Conservation (phyloP, 2,888 invertebrate species). For the Ectemnius cavifrons region DNA sequence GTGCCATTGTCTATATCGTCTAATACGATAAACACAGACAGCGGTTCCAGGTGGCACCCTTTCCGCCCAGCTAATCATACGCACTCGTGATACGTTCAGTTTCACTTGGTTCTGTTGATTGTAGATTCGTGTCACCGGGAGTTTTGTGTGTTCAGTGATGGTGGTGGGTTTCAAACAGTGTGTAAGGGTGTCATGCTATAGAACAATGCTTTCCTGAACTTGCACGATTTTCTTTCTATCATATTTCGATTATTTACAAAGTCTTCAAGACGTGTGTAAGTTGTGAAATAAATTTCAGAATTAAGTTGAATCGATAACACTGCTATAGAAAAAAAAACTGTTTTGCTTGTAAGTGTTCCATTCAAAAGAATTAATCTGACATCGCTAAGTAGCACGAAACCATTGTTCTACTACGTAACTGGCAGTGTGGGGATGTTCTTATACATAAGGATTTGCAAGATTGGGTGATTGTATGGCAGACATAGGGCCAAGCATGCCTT, state of each 20-base stretch:
- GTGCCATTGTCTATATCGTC: slow-evolving; percentile 63
- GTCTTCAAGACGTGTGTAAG: too few species aligned
- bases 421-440: slow-evolving; percentile 48
- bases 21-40: slow-evolving; percentile 41
- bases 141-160: not conserved
- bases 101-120: not conserved
- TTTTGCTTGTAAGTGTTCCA: slow-evolving; percentile 19
- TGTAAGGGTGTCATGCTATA: slow-evolving; percentile 58
- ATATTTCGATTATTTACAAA: too few species aligned
- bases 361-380: slow-evolving; percentile 41
- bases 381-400: slow-evolving; percentile 51
- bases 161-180: slow-evolving; percentile 46
- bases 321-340: slow-evolving; percentile 10
- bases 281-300: too few species aligned
- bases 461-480: slow-evolving; percentile 47
- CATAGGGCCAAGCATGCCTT: slow-evolving; percentile 7
- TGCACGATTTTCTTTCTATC: not conserved
- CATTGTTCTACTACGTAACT: slow-evolving; percentile 60
- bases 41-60: slow-evolving; percentile 3
- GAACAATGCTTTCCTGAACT: slow-evolving; percentile 44
- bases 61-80: slow-evolving; percentile 57
- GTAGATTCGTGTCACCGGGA: not conserved
- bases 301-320: too few species aligned
- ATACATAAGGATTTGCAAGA: slow-evolving; percentile 45
- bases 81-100: slow-evolving; percentile 47